A percentile compares a stretch with the other conserved stretches of the same genome.
These are phyloP conservation scores for Aquatica leii DNA, from an alignment of 2,888 invertebrate species.

Conservation along the genomic window DNA sequence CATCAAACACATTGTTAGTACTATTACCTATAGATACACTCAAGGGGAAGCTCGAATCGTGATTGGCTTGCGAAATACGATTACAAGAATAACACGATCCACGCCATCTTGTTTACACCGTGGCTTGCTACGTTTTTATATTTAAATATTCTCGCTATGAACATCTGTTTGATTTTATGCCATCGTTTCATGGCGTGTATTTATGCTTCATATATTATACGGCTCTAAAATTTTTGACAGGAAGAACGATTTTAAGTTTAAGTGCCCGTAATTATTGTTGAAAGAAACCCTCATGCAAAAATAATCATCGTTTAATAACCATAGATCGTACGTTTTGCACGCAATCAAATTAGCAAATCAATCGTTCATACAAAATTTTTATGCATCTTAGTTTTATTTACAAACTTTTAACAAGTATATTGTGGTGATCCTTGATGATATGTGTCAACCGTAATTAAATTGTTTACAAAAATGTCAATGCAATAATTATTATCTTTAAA, in stretches of 20 bases:
- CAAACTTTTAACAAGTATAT: no score
- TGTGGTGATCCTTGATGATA: no score
- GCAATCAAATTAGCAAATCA: no score
- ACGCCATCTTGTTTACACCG: conserved; percentile 40
- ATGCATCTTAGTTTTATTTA: no score
- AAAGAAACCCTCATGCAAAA: no score
- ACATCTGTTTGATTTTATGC: conserved; percentile 34
- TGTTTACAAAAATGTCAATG: no score
- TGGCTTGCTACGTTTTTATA: conserved; percentile 33
- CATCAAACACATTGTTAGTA: conserved; percentile 32
- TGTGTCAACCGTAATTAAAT: no score
- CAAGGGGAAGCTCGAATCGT: conserved; percentile 37
- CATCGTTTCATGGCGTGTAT: conserved; percentile 21
- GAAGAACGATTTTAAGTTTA: conserved; percentile 24
- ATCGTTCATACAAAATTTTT: no score
- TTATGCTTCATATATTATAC: conserved; percentile 33
- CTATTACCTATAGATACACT: conserved; percentile 25
- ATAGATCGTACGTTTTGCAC: no score
- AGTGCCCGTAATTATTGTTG: no score
- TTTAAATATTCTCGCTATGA: conserved; percentile 29
- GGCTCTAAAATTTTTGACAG: conserved; percentile 15
- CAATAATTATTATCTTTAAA: no score
- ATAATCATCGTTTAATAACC: no score
- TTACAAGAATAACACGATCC: conserved; percentile 28
- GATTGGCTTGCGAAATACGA: conserved; percentile 36